These are phyloP conservation scores for Xenentodon cancila DNA, from an alignment of 2,797 vertebrate genomes.

Conservation along the genomic window DNA sequence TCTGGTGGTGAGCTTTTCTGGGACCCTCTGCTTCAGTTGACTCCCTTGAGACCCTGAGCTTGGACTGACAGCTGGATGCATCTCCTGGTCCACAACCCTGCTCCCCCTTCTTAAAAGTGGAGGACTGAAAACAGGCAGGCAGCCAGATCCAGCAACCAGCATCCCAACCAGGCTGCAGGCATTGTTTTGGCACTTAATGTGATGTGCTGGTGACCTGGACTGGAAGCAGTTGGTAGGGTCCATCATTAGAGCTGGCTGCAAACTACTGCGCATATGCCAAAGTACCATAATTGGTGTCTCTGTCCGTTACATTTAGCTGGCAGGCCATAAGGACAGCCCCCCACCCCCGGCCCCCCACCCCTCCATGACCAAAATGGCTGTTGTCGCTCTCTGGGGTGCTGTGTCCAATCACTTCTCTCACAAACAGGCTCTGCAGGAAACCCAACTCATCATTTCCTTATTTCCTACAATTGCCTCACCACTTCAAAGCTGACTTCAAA, in stretches of 20 bases:
- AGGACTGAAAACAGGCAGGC: slow-evolving; percentile 51
- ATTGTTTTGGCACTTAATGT: slow-evolving; percentile 44
- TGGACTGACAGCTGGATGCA: slow-evolving; percentile 54
- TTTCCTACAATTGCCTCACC: slow-evolving; percentile 69
- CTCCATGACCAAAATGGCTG: slow-evolving; percentile 58
- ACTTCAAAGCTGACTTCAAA: slow-evolving; percentile 69
- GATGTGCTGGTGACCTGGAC: slow-evolving; percentile 67
- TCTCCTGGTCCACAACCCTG: slow-evolving; percentile 15
- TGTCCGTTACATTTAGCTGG: slow-evolving; percentile 56
- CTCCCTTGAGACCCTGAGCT: slow-evolving; percentile 46
- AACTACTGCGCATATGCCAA: slow-evolving; percentile 79
- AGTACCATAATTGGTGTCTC: slow-evolving; percentile 76
- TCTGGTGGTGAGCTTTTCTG: slow-evolving; percentile 53
- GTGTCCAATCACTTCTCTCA: slow-evolving; percentile 69
- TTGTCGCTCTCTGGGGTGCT: slow-evolving; percentile 61
- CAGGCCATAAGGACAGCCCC: slow-evolving; percentile 56
- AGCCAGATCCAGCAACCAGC: slow-evolving; percentile 44
- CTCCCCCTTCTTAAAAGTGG: slow-evolving; percentile 56
- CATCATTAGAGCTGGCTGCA: slow-evolving; percentile 69
- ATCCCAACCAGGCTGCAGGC: slow-evolving; percentile 70
- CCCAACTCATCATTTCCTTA: slow-evolving; percentile 53
- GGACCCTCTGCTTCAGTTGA: slow-evolving; percentile 58
- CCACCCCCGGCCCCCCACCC: slow-evolving; percentile 1
- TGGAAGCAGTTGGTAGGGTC: slow-evolving; percentile 77
- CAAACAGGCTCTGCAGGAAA: slow-evolving; percentile 65